These are phyloP conservation scores for Bovichtus diacanthus DNA, from an alignment of 2,797 vertebrate species.

Conservation along the genomic window DNA sequence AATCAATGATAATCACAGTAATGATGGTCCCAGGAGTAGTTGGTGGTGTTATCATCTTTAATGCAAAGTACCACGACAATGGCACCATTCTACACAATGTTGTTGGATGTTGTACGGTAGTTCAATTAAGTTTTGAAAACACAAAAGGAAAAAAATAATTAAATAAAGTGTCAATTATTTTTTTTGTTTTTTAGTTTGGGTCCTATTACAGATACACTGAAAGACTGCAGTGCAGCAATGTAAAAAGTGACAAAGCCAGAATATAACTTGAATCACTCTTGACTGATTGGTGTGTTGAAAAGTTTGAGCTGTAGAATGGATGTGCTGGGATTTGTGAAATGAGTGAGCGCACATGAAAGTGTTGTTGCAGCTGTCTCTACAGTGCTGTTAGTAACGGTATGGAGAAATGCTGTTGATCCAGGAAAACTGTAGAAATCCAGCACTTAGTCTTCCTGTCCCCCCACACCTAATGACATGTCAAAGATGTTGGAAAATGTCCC, in stretches of 20 bases:
- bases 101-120: too few species aligned
- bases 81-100: background rate
- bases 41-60: too few species aligned
- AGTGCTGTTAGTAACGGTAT: background rate
- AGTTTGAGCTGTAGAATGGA: slow-evolving; percentile 44
- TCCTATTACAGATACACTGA: background rate
- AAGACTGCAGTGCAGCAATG: background rate
- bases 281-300: slow-evolving; percentile 32
- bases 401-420: slow-evolving; percentile 1
- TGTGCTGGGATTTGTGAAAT: slow-evolving; percentile 9
- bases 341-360: slow-evolving; percentile 2
- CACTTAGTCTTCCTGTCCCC: slow-evolving; percentile 19
- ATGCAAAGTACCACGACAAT: background rate
- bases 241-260: background rate
- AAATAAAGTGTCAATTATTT: background rate
- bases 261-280: slow-evolving; percentile 12
- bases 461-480: slow-evolving; percentile 34
- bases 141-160: too few species aligned
- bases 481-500: slow-evolving; percentile 11
- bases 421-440: slow-evolving; percentile 5
- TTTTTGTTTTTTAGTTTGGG: background rate
- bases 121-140: too few species aligned
- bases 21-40: too few species aligned
- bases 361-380: background rate
- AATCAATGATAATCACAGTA: too few species aligned